phyloP scores from a whole-genome alignment of 2,888 invertebrate species.

The Portevinia maculata region DNA sequence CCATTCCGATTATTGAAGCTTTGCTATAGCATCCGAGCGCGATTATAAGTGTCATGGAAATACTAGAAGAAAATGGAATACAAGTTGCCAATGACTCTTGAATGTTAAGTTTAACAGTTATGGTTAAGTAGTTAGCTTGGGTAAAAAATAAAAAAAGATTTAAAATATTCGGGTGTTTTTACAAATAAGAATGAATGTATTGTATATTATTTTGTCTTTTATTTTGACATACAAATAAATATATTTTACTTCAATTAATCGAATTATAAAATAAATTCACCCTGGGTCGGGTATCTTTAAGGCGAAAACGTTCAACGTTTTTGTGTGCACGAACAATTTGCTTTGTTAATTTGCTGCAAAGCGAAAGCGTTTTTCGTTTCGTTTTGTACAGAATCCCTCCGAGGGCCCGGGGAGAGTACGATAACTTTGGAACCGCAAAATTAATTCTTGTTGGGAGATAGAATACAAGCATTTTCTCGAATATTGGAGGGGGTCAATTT shows the following conservation, averaged over 20 bases:
- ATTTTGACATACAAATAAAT: conserved; percentile 26
- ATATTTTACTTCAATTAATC: conserved; percentile 60
- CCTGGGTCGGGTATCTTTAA: too few relatives aligned
- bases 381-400: too few relatives aligned
- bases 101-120: conserved; percentile 36
- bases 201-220: conserved; percentile 44
- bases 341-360: too few relatives aligned
- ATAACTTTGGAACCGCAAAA: too few relatives aligned
- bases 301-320: too few relatives aligned
- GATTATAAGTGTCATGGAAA: conserved; percentile 22
- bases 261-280: conserved; percentile 63
- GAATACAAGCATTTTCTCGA: too few relatives aligned
- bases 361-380: too few relatives aligned
- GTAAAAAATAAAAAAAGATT: conserved; percentile 24
- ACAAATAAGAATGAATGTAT: conserved; percentile 29
- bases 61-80: background rate
- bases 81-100: conserved; percentile 13
- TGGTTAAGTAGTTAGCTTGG: conserved; percentile 38
- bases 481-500: too few relatives aligned
- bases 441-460: too few relatives aligned
- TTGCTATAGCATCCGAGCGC: conserved; percentile 29
- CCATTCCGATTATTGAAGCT: conserved; percentile 57
- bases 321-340: too few relatives aligned
- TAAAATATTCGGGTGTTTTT: conserved; percentile 40
- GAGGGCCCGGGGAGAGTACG: too few relatives aligned